phyloP scores from a whole-genome alignment of 2,888 invertebrate genomes.

The Craniophora ligustri region DNA sequence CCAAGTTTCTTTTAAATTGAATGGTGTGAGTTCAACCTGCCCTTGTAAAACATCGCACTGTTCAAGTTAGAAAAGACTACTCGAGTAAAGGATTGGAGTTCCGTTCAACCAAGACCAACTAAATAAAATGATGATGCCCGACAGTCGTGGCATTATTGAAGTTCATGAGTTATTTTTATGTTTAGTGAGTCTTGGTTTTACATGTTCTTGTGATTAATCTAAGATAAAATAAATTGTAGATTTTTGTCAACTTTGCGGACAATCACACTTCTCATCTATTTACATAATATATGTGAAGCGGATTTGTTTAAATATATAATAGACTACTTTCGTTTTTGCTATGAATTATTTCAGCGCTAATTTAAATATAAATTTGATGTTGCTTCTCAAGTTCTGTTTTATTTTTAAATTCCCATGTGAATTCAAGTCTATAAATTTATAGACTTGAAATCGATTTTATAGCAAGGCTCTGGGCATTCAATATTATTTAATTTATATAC shows the following conservation, averaged over 20 bases:
- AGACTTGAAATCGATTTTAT: no score
- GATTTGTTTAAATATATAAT: constrained; percentile 53
- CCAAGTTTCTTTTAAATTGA: constrained; percentile 88
- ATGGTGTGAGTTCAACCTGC: constrained; percentile 86
- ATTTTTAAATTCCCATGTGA: constrained; percentile 17
- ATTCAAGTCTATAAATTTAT: no score
- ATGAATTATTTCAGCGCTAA: constrained; percentile 78
- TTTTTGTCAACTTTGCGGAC: constrained; percentile 52
- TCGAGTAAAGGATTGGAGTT: constrained; percentile 88
- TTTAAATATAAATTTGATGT: constrained; percentile 82
- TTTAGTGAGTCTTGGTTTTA: constrained; percentile 89
- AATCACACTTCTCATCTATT: constrained; percentile 60
- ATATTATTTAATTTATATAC: no score
- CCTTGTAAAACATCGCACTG: constrained; percentile 83
- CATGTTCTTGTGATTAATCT: constrained; percentile 74
- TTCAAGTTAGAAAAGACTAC: constrained; percentile 88
- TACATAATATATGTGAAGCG: constrained; percentile 27
- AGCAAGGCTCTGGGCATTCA: no score
- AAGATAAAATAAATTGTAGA: constrained; percentile 59
- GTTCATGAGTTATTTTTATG: constrained; percentile 78
- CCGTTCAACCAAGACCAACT: constrained; percentile 89
- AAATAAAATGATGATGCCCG: constrained; percentile 80
- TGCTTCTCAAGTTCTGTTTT: constrained; percentile 69
- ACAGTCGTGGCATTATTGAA: constrained; percentile 69
- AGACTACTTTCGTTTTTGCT: constrained; percentile 67